A percentile compares a stretch with the other conserved stretches of the same genome.
Conservation (phyloP, 2,797 vertebrate genomes). For the Sarcophilus harrisii region DNA sequence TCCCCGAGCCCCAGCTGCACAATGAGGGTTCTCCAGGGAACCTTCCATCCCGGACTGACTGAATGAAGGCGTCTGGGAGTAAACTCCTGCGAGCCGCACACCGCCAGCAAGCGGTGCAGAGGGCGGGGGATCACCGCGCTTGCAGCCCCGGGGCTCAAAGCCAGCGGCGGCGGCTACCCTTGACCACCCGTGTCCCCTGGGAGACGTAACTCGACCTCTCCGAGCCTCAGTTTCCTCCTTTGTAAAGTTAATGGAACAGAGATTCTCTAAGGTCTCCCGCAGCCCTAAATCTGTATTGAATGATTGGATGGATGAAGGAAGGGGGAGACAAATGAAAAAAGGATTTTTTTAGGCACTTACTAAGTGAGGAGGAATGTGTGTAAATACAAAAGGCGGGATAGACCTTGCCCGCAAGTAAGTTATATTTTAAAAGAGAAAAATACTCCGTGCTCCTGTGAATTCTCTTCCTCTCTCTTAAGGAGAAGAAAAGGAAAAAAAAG, state of each 20-base stretch:
- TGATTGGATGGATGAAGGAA: background rate
- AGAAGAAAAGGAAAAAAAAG: no score
- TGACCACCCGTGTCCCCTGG: background rate
- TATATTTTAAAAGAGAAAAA: background rate
- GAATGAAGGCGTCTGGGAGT: conserved; percentile 2
- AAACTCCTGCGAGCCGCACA: background rate
- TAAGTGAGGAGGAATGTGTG: background rate
- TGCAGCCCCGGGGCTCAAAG: background rate
- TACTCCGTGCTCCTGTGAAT: background rate
- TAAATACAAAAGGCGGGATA: background rate
- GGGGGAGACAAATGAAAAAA: background rate
- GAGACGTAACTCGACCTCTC: background rate
- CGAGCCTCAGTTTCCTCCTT: background rate
- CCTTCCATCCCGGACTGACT: background rate
- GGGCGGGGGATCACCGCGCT: background rate
- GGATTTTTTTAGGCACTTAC: background rate
- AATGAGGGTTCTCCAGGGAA: background rate
- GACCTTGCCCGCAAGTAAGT: background rate
- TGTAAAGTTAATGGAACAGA: background rate
- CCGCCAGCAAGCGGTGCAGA: background rate
- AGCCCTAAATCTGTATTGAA: conserved; percentile 11
- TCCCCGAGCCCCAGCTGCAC: accelerated
- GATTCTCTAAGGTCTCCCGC: conserved; percentile 14
- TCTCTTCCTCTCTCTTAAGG: background rate
- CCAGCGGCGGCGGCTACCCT: background rate